Conservation (phyloP, 2,888 invertebrate genomes). For the Galeruca laticollis region DNA sequence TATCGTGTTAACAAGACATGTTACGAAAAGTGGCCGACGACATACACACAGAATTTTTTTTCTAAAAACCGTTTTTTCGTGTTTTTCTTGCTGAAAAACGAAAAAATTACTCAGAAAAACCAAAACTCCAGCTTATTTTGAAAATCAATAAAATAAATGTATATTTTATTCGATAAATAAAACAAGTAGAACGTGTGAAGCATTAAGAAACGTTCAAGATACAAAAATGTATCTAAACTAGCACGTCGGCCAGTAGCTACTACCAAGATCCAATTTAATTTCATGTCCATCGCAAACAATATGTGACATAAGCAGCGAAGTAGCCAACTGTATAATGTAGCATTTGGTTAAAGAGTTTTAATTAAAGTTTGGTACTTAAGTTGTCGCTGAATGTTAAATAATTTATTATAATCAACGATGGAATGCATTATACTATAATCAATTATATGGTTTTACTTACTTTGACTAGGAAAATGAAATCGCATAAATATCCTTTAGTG, state of each 20-base stretch:
- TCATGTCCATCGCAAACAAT: constrained; percentile 20
- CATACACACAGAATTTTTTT: no score
- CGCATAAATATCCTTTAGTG: background rate
- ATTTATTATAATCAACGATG: constrained; percentile 6
- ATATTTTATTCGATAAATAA: no score
- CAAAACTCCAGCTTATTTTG: no score
- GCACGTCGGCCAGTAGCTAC: background rate
- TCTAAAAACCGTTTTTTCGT: no score
- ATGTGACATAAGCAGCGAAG: constrained; percentile 23
- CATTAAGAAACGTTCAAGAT: no score
- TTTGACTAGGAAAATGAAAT: background rate
- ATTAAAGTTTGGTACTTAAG: constrained; percentile 8
- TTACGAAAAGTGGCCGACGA: no score
- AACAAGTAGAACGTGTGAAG: no score
- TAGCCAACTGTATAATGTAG: constrained; percentile 17
- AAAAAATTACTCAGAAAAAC: no score
- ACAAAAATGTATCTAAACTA: background rate
- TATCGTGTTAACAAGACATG: no score
- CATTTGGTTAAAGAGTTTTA: constrained; percentile 12
- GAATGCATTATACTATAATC: background rate
- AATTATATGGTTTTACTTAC: background rate
- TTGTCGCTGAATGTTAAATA: constrained; percentile 3
- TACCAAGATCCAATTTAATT: constrained; percentile 4
- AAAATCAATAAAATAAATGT: no score
- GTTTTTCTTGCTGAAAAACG: no score